phyloP scores from a whole-genome alignment of 2,888 invertebrate species.

The Galeopsomyia nigrocyanea region DNA sequence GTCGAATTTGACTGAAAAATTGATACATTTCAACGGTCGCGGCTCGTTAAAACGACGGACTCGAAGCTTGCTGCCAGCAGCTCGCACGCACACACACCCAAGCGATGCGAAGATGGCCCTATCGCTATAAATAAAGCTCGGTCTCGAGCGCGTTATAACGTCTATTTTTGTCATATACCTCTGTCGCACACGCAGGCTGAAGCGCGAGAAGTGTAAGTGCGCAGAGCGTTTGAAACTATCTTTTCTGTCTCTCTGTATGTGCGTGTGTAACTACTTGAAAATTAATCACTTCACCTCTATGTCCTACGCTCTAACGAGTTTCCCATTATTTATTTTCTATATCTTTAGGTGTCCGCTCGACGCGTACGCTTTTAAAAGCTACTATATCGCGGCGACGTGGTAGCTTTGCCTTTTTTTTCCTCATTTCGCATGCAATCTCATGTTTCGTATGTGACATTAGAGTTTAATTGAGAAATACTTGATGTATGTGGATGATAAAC shows the following conservation, averaged over 20 bases:
- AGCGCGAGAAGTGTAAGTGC: too few relatives aligned
- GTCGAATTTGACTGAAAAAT: slow-evolving; percentile 61
- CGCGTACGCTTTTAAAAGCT: slow-evolving; percentile 41
- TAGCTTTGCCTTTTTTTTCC: neutral
- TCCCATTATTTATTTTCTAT: slow-evolving; percentile 49
- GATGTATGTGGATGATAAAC: too few relatives aligned
- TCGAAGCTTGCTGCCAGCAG: slow-evolving; percentile 53
- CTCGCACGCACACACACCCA: too few relatives aligned
- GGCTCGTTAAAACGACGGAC: slow-evolving; percentile 64
- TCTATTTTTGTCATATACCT: slow-evolving; percentile 55
- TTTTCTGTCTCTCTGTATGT: slow-evolving; percentile 31
- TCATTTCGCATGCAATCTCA: neutral
- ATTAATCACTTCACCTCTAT: slow-evolving; percentile 60
- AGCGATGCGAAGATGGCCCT: slow-evolving; percentile 46
- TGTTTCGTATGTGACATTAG: too few relatives aligned
- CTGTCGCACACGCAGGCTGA: slow-evolving; percentile 41
- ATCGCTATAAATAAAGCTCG: slow-evolving; percentile 59
- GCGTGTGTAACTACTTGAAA: slow-evolving; percentile 59
- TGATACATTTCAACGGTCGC: slow-evolving; percentile 62
- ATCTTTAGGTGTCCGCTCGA: slow-evolving; percentile 36
- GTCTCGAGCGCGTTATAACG: slow-evolving; percentile 39
- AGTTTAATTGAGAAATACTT: too few relatives aligned
- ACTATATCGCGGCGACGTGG: slow-evolving; percentile 9
- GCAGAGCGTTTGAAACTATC: neutral
- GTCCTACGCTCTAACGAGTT: slow-evolving; percentile 54